phyloP scores from a whole-genome alignment of 1,140 invertebrate genomes.

The Scaptomyza hsui region DNA sequence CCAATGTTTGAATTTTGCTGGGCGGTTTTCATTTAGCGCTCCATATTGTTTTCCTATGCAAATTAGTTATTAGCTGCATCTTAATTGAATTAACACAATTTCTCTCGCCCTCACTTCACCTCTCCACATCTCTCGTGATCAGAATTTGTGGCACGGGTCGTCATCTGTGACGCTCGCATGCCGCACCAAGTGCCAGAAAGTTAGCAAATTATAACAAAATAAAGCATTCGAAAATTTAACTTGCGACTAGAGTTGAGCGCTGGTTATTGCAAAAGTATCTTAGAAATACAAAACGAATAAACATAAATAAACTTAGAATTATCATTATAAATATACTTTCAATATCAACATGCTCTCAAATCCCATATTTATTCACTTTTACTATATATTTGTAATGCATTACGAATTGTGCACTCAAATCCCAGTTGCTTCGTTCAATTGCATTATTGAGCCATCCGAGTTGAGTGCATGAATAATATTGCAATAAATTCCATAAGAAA shows the following conservation, averaged over 20 bases:
- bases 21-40: conserved; percentile 39
- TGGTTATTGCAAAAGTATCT: background rate
- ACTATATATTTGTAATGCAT: background rate
- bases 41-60: conserved; percentile 66
- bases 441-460: conserved; percentile 30
- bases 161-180: conserved; percentile 22
- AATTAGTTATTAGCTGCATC: conserved; percentile 69
- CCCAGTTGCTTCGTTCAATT: background rate
- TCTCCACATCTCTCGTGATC: too few relatives aligned
- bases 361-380: background rate
- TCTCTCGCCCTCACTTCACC: conserved; percentile 30
- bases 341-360: background rate
- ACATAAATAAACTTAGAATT: too few relatives aligned
- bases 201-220: background rate
- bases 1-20: background rate
- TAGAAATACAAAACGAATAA: too few relatives aligned
- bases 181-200: conserved; percentile 56
- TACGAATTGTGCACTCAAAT: background rate
- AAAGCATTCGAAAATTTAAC: conserved; percentile 15
- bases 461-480: conserved; percentile 15
- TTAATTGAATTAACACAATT: conserved; percentile 76
- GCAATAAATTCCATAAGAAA: conserved; percentile 31
- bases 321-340: background rate
- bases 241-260: background rate
- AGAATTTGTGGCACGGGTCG: conserved; percentile 40